Evolutionary conservation across 2,113 vertebrate species (phyloP), one percentile per base, ranked within the genome.

Genomic region (Struthidea cinerea): DNA sequence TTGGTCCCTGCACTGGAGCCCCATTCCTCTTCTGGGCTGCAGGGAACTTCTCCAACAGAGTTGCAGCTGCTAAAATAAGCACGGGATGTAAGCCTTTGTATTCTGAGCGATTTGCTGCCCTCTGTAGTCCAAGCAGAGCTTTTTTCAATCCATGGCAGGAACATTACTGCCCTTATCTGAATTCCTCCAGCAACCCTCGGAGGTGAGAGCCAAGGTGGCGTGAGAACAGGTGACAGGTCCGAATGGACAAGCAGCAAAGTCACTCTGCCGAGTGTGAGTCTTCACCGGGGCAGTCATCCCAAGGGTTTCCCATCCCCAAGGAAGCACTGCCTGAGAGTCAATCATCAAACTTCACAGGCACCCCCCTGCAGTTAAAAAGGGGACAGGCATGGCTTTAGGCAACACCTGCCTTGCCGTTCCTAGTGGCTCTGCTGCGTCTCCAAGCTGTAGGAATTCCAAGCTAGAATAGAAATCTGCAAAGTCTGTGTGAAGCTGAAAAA

Each of bases 21-120:
- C 65, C 42, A 22, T 35, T 67, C 37, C 15, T 59, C 70, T 49
- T 55, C 65, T 57, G 8, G 7, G 56, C 78, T 41, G 70, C 74
- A 27, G 70, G 24, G 30, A 90, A 52, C 39, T 59, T 76, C 71
- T 68, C 71, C 64, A 33, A 5, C n/a, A 17, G 4, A 61, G 28
- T 55, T 55, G 60, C 60, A 44, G 55, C 60, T 41, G 64, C 84
- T 85, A 13, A 73, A 85, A 83, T 11, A 33, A 73, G 44, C 42
- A 1, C 2, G 5, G 37, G 37, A 20, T 42, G 17, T 19, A 77
- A 86, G 5, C 18, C 13, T 44, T 21, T 13, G 2, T 20, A 64
- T 92, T 90, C 76, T 13, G 47, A 76, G 37, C 12, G 16, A 52
- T 89, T 81, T 96, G 83, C 89, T 96, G 95, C 94, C 91, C 80